phyloP scores from a whole-genome alignment of 2,113 vertebrate species.

The Brachyhypopomus gauderio region DNA sequence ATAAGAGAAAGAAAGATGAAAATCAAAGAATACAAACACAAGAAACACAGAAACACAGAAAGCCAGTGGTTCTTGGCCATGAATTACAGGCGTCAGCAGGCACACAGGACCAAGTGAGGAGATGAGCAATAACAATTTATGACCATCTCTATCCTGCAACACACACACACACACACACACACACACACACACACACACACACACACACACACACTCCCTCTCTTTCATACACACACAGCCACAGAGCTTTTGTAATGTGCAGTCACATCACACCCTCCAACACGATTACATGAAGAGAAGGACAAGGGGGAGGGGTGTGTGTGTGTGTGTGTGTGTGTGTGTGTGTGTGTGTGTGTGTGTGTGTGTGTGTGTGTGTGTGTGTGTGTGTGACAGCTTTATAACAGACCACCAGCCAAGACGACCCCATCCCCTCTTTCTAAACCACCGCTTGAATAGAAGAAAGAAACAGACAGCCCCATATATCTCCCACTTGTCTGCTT shows the following conservation, averaged over 20 bases:
- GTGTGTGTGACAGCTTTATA: conserved; percentile 70
- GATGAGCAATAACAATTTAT: conserved; percentile 57
- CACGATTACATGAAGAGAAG: conserved; percentile 71
- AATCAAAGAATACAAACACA: background rate
- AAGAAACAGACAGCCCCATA: conserved; percentile 69
- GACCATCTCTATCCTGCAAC: conserved; percentile 60
- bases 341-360: conserved; percentile 50
- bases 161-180: conserved; percentile 10
- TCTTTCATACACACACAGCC: conserved; percentile 25
- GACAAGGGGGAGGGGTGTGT: conserved; percentile 53
- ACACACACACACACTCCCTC: conserved; percentile 39
- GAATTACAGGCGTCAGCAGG: background rate
- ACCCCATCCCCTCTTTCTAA: conserved; percentile 36
- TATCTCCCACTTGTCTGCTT: conserved; percentile 66
- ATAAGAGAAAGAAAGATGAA: conserved; percentile 21
- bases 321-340: conserved; percentile 14
- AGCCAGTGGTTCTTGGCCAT: background rate
- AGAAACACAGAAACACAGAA: too few relatives aligned
- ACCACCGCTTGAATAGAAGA: conserved; percentile 61
- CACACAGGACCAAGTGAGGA: background rate
- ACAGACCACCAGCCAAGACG: conserved; percentile 39
- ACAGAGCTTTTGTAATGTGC: conserved; percentile 26
- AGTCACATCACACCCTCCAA: conserved; percentile 38
- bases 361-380: conserved; percentile 36
- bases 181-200: conserved; percentile 34